phyloP scores from a whole-genome alignment of 2,888 invertebrate species.

The Troides oblongomaculatus region DNA sequence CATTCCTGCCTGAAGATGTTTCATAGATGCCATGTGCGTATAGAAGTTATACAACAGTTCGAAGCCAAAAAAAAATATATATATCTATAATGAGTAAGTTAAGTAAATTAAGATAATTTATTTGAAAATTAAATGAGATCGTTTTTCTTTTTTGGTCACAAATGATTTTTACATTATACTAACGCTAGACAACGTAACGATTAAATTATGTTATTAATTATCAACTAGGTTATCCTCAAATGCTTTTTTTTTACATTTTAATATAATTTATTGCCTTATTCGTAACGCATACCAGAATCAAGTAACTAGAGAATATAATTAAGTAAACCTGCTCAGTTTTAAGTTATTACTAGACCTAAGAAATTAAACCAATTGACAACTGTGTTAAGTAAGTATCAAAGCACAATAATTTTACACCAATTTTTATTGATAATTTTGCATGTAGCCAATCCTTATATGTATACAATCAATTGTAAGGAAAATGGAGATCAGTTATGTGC shows the following conservation, averaged over 20 bases:
- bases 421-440: not conserved
- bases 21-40: not conserved
- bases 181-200: not conserved
- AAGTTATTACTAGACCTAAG: not conserved
- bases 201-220: not conserved
- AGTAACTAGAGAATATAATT: not conserved
- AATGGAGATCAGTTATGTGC: not conserved
- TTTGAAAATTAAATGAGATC: conserved; percentile 4
- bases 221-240: not conserved
- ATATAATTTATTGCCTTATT: conserved; percentile 5
- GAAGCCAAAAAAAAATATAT: not conserved
- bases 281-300: not conserved
- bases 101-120: not conserved
- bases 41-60: not conserved
- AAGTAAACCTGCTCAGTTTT: not conserved
- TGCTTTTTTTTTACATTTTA: not conserved
- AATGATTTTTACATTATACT: not conserved
- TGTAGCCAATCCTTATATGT: not conserved
- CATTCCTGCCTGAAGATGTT: too few species aligned
- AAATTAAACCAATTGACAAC: not conserved
- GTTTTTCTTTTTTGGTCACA: not conserved
- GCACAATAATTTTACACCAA: not conserved
- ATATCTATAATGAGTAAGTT: not conserved
- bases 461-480: not conserved
- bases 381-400: not conserved